Evolutionary conservation across 2,888 invertebrate genomes (phyloP).

Genomic region (Andrena dorsata): DNA sequence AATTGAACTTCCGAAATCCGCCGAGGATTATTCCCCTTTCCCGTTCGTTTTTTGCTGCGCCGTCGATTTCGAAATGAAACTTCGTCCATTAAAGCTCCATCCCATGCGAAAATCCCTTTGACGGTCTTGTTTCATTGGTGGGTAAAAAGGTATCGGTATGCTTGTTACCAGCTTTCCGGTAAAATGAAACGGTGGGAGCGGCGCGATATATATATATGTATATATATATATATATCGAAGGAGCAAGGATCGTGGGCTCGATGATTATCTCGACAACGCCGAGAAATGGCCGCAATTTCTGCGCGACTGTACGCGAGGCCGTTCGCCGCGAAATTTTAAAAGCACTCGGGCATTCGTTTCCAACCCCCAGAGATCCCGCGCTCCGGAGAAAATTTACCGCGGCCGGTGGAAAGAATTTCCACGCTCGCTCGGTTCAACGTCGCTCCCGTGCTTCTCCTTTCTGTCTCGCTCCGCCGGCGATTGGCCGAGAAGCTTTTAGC

Average conservation of each 20-base stretch:
- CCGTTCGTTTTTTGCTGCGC: constrained; percentile 32
- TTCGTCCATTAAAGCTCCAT: constrained; percentile 56
- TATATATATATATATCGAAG: background rate
- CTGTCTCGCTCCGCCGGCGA: constrained; percentile 51
- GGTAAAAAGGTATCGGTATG: background rate
- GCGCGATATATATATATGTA: background rate
- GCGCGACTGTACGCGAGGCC: constrained; percentile 29
- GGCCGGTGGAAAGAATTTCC: constrained; percentile 28
- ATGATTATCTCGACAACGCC: constrained; percentile 25
- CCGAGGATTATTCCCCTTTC: constrained; percentile 56
- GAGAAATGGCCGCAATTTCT: constrained; percentile 13
- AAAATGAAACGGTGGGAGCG: background rate
- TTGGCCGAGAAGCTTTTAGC: constrained; percentile 67
- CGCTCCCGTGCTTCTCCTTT: constrained; percentile 9
- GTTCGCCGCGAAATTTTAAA: constrained; percentile 37
- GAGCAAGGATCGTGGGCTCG: background rate
- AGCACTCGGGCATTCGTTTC: background rate
- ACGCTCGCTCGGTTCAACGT: constrained; percentile 9
- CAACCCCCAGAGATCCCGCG: background rate
- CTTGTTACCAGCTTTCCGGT: background rate
- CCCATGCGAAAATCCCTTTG: constrained; percentile 23
- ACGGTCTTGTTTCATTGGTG: background rate
- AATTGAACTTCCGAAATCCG: constrained; percentile 71
- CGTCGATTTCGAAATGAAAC: constrained; percentile 64
- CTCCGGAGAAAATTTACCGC: constrained; percentile 34